Evolutionary conservation across 2,113 vertebrate species (phyloP).

Genomic region (Aptenodytes patagonicus): DNA sequence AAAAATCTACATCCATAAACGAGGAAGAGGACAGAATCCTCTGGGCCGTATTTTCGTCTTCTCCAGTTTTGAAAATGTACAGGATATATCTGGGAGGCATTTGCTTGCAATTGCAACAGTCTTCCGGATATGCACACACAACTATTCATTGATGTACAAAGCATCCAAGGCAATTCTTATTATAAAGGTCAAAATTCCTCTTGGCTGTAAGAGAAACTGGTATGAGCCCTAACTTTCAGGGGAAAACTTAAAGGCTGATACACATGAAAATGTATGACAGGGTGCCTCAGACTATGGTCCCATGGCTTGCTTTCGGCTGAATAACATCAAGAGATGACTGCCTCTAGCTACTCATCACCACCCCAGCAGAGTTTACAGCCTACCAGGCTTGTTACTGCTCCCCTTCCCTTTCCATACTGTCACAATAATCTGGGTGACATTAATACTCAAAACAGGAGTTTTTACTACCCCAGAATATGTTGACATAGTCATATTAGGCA

Average conservation of each 20-base stretch:
- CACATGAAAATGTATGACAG: background rate
- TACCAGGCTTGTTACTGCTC: background rate
- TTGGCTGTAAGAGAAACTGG: background rate
- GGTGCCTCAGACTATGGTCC: background rate
- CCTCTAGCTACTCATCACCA: background rate
- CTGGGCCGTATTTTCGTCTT: background rate
- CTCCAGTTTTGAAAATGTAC: background rate
- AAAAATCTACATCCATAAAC: background rate
- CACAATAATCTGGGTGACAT: background rate
- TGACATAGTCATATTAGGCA: rapidly evolving
- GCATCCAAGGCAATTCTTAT: background rate
- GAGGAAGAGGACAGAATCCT: background rate
- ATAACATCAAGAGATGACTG: background rate
- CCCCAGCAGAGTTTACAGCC: background rate
- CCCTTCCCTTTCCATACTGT: background rate
- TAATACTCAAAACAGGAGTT: background rate
- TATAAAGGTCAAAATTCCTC: background rate
- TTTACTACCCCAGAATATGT: background rate
- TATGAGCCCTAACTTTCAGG: background rate
- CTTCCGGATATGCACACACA: background rate
- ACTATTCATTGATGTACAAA: background rate
- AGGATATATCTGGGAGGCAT: background rate
- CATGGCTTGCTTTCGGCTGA: background rate
- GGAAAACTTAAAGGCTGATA: background rate
- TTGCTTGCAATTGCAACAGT: background rate